Base-by-base conservation (phyloP, 2,113 vertebrate genomes). In the Erythrolamprus reginae region DNA sequence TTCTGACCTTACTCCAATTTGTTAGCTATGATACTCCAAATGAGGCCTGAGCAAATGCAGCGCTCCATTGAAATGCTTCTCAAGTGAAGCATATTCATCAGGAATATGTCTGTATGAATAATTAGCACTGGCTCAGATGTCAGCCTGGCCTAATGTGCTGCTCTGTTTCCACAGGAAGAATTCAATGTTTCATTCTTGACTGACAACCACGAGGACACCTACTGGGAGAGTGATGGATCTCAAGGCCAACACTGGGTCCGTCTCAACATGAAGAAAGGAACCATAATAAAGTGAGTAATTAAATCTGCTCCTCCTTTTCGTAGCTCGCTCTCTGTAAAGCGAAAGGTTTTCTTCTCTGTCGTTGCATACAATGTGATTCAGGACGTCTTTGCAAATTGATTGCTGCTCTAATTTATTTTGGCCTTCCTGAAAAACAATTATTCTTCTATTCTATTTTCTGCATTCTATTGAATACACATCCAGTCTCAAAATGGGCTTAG, bases 161-260 rank as follows among this genome's bases (percentile, higher is more conserved):
- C 33, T 5, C 8, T 92, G 4, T 48, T 21, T 84, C 1, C 91
- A 4, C 52, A 99, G 99, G 98, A 98, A 94, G 98, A 99, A 94
- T 99, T 98, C 94, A 99, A 98, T 21, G 97, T 97, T 56, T 98
- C 97, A 47, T 98, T 98, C 92, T 96, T 99, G 96, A 99, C 99
- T 0, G 99, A 99, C 65, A 98, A 98, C 84, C 98, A 98, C 0
- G 98, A 97, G 0, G 98, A 99, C 94, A 99, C 99, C 0, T 99
- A 98, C 96, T 99, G 99, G 99, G 99, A 99, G 96, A 99, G 99
- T 0, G 98, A 99, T 8, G 98, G 99, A n/a, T 98, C 98, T 95
- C 98, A 99, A 95, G 98, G 98, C 88, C 98, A 99, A 93, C 99
- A 99, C 96, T 99, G 99, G 99, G 98, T 99, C 93, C 99, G 99